Percentiles rank a stretch among this genome's conserved stretches.
These are phyloP conservation scores for Xestia xanthographa DNA, from an alignment of 2,888 invertebrate species.

Conservation along the genomic window DNA sequence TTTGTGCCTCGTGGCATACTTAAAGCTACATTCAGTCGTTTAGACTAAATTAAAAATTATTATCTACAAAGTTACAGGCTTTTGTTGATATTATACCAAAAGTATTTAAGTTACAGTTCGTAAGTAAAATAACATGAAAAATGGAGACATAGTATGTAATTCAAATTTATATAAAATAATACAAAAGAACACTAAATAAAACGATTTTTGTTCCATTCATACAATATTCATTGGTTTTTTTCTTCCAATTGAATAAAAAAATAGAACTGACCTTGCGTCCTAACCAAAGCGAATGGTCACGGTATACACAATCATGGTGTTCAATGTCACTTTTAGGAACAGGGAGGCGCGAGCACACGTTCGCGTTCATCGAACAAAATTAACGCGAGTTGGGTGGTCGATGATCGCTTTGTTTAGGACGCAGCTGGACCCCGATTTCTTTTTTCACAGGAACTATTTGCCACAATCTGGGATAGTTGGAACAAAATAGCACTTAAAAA, in stretches of 20 bases:
- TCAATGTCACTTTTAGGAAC: neutral
- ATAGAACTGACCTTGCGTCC: neutral
- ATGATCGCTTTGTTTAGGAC: neutral
- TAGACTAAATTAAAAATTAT: conserved; percentile 65
- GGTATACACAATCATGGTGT: neutral
- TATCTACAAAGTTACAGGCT: conserved; percentile 37
- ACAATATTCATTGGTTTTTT: neutral
- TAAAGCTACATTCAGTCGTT: conserved; percentile 78
- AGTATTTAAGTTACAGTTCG: conserved; percentile 5
- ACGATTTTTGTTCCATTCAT: neutral
- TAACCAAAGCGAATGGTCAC: neutral
- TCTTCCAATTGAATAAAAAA: neutral
- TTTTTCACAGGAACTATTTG: neutral
- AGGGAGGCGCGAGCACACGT: neutral
- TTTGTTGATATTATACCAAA: conserved; percentile 22
- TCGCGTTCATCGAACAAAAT: neutral
- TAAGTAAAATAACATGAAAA: neutral
- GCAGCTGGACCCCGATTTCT: neutral
- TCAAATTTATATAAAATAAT: neutral
- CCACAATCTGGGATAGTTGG: neutral
- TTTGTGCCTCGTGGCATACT: conserved; percentile 77
- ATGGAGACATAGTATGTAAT: neutral
- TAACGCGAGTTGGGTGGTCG: neutral
- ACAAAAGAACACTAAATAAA: neutral
- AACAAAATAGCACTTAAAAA: conserved; percentile 5